Percentiles rank a stretch among this genome's conserved stretches.
Evolutionary conservation across 2,797 vertebrate genomes (phyloP).

Genomic region (Hydrolagus colliei): DNA sequence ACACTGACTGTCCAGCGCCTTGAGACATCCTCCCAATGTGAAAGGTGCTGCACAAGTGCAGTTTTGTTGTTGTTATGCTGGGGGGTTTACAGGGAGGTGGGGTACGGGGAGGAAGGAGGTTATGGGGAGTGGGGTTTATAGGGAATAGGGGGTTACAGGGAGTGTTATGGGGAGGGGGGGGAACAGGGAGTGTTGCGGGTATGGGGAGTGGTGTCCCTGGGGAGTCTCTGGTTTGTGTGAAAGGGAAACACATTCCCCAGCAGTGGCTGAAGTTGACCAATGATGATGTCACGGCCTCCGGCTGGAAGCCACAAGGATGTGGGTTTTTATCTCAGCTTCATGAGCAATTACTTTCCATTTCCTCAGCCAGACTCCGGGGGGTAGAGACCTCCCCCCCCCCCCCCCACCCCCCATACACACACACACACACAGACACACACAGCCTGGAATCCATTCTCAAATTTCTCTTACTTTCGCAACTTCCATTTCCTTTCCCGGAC

Average conservation of each 20-base stretch:
- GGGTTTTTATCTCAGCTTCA: slow-evolving; percentile 23
- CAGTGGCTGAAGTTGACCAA: slow-evolving; percentile 42
- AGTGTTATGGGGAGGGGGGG: too few species aligned
- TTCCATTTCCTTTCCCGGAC: background rate
- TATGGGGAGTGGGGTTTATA: too few species aligned
- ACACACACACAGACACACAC: too few species aligned
- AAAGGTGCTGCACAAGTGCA: too few species aligned
- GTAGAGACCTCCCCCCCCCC: background rate
- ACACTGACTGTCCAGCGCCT: too few species aligned
- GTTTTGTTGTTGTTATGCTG: too few species aligned
- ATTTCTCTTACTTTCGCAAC: background rate
- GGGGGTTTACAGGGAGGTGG: too few species aligned
- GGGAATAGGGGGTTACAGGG: too few species aligned
- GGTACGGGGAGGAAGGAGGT: too few species aligned
- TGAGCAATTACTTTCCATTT: slow-evolving; percentile 34
- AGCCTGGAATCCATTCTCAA: background rate
- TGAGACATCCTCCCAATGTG: too few species aligned
- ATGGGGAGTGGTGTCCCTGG: too few species aligned
- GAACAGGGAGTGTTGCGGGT: too few species aligned
- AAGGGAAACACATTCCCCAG: slow-evolving; percentile 48
- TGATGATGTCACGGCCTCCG: background rate
- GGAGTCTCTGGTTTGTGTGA: slow-evolving; percentile 41
- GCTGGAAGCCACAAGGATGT: slow-evolving; percentile 6
- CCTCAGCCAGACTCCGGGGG: slow-evolving; percentile 19
- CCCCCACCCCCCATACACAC: background rate